Evolutionary conservation across 2,797 vertebrate species (phyloP), one percentile per base, ranked within the genome.

Genomic region (Alfaro cultratus): DNA sequence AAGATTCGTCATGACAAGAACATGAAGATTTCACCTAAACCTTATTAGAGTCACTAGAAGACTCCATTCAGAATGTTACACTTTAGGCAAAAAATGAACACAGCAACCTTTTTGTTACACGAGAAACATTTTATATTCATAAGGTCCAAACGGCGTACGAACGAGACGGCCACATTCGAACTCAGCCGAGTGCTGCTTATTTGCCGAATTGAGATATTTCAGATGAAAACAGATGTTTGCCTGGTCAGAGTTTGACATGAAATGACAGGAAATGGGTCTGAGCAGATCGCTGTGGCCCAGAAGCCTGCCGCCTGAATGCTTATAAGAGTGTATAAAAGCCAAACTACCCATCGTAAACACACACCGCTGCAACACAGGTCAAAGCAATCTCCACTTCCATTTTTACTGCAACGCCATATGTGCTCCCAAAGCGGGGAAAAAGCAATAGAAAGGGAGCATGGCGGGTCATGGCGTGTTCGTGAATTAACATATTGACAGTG

Each of bases 361-460:
- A 74, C 55, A 49, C 6, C 23, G 18, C 67, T 43, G 51, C 34
- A 46, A 83, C 41, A 45, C 34, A 41, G 77, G 80, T 88, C 85
- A 87, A 81, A 80, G 76, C 71, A 83, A 91, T 88, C 80, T 84
- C 79, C 70, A 70, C 72, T 57, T 77, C 78, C 2, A 83, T 83
- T 82, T 88, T 79, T 67, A 53, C 77, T 46, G 26, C 12, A 11
- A 11, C 2, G 21, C 75, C 74, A 43, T 18, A 41, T 0, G 0
- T 29, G n/a, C n/a, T 62, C 23, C 51, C 47, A 74, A 15, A 57
- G 34, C 7, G n/a, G 34, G 26, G 34, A 34, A 72, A 87, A 86
- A 80, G 73, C 45, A 80, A 88, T 81, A 46, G 80, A 79, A 53
- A 46, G 34, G 60, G 62, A 70, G 29, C 41, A 64, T 57, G 46